Percentiles rank a stretch among this genome's conserved stretches.
These are phyloP conservation scores for Pherbina coryleti DNA, from an alignment of 2,888 invertebrate genomes.

Conservation along the genomic window DNA sequence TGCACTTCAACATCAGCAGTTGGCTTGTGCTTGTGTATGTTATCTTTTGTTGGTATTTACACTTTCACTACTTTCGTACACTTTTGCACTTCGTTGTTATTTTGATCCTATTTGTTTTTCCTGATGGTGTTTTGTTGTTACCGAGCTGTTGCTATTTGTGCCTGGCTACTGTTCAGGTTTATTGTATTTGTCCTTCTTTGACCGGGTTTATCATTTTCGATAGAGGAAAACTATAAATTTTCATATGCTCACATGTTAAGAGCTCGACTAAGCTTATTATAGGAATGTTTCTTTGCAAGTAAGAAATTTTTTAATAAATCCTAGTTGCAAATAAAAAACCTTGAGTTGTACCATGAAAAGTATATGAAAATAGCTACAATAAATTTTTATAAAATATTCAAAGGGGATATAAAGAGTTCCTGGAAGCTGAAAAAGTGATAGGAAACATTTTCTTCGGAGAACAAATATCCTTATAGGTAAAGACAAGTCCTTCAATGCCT, in stretches of 20 bases:
- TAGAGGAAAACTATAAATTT: conserved; percentile 61
- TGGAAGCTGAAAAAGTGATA: too few relatives aligned
- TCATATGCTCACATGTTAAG: conserved; percentile 36
- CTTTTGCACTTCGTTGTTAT: conserved; percentile 10
- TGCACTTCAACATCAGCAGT: background rate
- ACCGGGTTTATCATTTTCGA: conserved; percentile 52
- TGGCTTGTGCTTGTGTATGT: background rate
- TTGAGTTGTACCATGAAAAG: too few relatives aligned
- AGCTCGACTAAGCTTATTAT: background rate
- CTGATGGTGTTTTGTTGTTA: background rate
- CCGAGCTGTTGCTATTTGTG: background rate
- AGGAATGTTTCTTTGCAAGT: background rate
- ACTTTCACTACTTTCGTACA: conserved; percentile 33
- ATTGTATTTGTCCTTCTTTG: background rate
- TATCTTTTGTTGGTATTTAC: conserved; percentile 12
- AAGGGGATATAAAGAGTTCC: too few relatives aligned
- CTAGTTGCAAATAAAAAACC: too few relatives aligned
- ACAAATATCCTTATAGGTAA: too few relatives aligned
- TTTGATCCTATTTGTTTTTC: background rate
- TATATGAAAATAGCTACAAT: too few relatives aligned
- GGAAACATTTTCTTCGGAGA: too few relatives aligned
- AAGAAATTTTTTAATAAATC: too few relatives aligned
- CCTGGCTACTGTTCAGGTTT: background rate
- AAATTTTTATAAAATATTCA: too few relatives aligned
- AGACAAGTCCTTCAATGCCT: too few relatives aligned